Base-by-base conservation (phyloP, 2,888 invertebrate genomes). In the Eristalis intricaria region DNA sequence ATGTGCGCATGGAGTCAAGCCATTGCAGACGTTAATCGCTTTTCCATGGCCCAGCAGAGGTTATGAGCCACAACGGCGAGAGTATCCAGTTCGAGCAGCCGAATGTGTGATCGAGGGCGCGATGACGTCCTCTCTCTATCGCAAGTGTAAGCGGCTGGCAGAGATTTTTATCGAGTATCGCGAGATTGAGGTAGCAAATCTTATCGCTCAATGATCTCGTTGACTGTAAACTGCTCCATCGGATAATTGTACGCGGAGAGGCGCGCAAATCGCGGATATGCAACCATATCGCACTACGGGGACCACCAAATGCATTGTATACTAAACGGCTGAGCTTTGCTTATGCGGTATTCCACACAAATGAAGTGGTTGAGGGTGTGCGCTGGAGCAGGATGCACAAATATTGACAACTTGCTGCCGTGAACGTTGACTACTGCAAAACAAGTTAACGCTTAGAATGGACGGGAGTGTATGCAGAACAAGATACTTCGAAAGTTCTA, bases 181-280 rank as follows among this genome's bases (percentile, higher is more conserved):
- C 83, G 60, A 87, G 79, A 87, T 87, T 87, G 84, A 87, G 68
- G 87, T 87, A 87, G 87, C 87, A 76, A 87, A 87, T 87, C 87
- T 87, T 87, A 87, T 87, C 87, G 87, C 84, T 65, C 79, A 84
- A 80, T 87, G 87, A 87, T 87, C 87, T 87, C 84, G 87, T 87
- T 87, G 87, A 87, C 84, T 87, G 87, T 71, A 87, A 87, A 84
- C 83, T 87, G 76, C 84, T 87, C 84, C 87, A 76, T 73, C 84
- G 84, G 87, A 80, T 87, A 80, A 84, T 73, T 63, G 84, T 70
- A 73, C 70, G 74, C 66, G 79, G 76, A 50, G 75, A 50, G 50
- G 2, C 19, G 19, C 40, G 78, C 22, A 64, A 77, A 73, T 69
- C 50, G 86, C 75, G 70, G 69, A 77, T 83, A 71, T 64, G 61